These are phyloP conservation scores for Enteromius viviparus DNA, from an alignment of 2,797 vertebrate genomes.

Conservation along the genomic window DNA sequence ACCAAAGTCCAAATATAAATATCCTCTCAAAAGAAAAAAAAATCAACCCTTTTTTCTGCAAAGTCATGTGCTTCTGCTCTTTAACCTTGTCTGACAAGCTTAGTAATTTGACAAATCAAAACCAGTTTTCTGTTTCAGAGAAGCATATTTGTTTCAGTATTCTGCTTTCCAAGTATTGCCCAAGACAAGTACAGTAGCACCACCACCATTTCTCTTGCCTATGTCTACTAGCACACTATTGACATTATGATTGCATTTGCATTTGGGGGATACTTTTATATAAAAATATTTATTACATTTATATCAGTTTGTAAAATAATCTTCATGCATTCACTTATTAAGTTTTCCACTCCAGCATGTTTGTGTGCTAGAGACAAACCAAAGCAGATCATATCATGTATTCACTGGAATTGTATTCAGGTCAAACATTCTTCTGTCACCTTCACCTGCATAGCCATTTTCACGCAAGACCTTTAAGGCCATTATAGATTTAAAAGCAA, in stretches of 20 bases:
- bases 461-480: not conserved
- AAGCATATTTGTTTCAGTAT: slow-evolving; percentile 13
- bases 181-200: not conserved
- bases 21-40: not conserved
- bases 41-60: not conserved
- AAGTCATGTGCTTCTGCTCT: slow-evolving; percentile 11
- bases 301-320: not conserved
- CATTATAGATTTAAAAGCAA: not conserved
- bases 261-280: not conserved
- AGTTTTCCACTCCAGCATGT: not conserved
- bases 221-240: not conserved
- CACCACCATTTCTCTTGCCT: not conserved
- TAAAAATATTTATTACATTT: not conserved
- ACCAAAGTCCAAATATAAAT: not conserved
- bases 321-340: not conserved
- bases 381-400: not conserved
- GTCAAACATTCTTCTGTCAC: not conserved
- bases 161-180: not conserved
- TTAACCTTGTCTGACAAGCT: slow-evolving; percentile 15
- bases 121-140: slow-evolving; percentile 35
- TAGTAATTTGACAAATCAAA: slow-evolving; percentile 28
- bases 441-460: not conserved
- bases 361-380: not conserved
- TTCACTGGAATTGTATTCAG: not conserved
- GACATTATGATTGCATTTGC: not conserved